A percentile compares a stretch with the other conserved stretches of the same genome.
These are phyloP conservation scores for Cossypha polioptera DNA, from an alignment of 2,797 vertebrate genomes.

Conservation along the genomic window DNA sequence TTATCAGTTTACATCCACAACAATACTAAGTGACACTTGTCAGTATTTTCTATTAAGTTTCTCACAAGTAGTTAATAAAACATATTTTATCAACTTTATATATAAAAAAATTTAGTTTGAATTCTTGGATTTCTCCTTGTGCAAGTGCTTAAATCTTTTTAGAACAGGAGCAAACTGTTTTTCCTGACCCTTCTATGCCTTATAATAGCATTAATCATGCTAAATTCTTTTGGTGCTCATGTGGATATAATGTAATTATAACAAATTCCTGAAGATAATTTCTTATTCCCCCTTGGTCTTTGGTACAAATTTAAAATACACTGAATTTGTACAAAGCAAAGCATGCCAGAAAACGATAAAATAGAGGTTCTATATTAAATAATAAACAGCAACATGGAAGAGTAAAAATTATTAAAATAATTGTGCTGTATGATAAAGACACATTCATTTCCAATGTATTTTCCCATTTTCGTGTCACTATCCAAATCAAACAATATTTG, in stretches of 20 bases:
- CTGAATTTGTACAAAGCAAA: neutral
- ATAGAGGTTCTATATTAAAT: neutral
- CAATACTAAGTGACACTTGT: neutral
- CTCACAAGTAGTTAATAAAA: neutral
- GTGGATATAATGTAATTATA: conserved; percentile 65
- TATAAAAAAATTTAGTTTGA: neutral
- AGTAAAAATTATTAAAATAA: neutral
- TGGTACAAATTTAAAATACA: neutral
- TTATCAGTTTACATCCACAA: neutral
- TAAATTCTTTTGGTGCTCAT: conserved; percentile 62
- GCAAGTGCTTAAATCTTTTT: neutral
- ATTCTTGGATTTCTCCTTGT: neutral
- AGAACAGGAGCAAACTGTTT: conserved; percentile 7
- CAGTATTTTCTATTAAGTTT: neutral
- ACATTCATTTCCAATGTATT: neutral
- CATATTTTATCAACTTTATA: neutral
- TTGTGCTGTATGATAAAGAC: neutral
- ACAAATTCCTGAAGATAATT: conserved; percentile 50
- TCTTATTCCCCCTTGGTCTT: neutral
- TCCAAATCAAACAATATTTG: neutral
- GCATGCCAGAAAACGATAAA: neutral
- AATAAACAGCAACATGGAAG: neutral
- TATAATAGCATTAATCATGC: conserved; percentile 65
- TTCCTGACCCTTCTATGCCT: conserved; percentile 17
- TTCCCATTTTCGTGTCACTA: neutral